Evolutionary conservation across 2,888 invertebrate species (phyloP).

Genomic region (Mellilla xanthometata): DNA sequence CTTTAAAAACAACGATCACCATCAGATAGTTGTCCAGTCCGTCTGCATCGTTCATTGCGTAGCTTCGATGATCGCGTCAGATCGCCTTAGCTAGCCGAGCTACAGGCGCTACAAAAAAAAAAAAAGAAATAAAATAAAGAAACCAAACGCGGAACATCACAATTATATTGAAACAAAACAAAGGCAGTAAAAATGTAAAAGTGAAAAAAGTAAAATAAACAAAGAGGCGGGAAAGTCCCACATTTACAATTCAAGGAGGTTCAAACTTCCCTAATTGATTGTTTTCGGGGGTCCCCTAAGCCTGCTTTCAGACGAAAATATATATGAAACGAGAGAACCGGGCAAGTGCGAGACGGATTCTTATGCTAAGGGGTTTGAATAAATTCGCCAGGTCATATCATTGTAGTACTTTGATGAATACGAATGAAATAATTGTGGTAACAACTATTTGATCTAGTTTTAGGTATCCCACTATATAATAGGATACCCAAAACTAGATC

Average conservation of each 20-base stretch:
- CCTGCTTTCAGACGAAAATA: conserved; percentile 56
- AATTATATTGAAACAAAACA: conserved; percentile 46
- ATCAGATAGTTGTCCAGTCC: too few species aligned
- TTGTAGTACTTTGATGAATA: too few species aligned
- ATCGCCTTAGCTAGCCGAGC: too few species aligned
- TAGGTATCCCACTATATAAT: too few species aligned
- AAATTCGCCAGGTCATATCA: conserved; percentile 1
- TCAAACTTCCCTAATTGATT: conserved; percentile 74
- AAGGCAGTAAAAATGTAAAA: conserved; percentile 20
- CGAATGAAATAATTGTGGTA: too few species aligned
- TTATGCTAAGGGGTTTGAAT: conserved; percentile 27
- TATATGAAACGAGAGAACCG: conserved; percentile 35
- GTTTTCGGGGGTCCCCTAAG: conserved; percentile 62
- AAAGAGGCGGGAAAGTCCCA: conserved; percentile 44
- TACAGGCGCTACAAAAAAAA: too few species aligned
- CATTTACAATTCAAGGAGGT: conserved; percentile 72
- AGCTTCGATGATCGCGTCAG: too few species aligned
- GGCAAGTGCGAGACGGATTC: conserved; percentile 28
- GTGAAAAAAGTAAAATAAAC: conserved; percentile 41
- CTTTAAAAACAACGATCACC: too few species aligned
- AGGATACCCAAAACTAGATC: too few species aligned
- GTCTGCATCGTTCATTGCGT: too few species aligned
- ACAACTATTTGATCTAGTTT: too few species aligned
- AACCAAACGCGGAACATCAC: conserved; percentile 34
- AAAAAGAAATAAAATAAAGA: conserved; percentile 27